Base-by-base conservation (phyloP, 1,140 invertebrate species). In the Drosophila simulans region DNA sequence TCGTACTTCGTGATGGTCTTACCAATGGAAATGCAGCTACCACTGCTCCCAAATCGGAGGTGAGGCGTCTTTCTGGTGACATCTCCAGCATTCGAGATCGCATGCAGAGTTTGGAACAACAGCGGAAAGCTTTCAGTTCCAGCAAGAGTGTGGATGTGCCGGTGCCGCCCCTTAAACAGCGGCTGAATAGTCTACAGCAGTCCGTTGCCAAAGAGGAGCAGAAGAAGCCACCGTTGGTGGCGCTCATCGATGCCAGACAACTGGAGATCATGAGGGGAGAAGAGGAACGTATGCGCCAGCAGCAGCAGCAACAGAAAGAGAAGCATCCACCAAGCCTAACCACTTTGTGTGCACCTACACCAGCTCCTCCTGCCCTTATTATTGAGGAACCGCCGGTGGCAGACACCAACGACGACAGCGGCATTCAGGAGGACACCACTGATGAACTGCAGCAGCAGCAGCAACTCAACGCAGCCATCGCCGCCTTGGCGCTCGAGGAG, bases 361-460 rank as follows among this genome's bases (percentile, higher is more conserved):
- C 52, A 31, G 42, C 66, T 27, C 82, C 73, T 5, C 84, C 83
- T 17, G 70, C 76, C 8, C 15, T 88, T 17, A 40, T 88, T 46
- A 68, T 88, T 35, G 92, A 93, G 39, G 92, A 92, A 37, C 94
- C 93, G 52, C 95, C 96, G 10, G 40, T 37, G 11, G 22, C 20
- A 12, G 54, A 53, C 55, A 39, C 10, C 95, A 96, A 92, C 93
- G 96, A 97, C 90, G 96, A 97, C 77, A 96, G 96, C 58, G 96
- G 96, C 4, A 96, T 97, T 55, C 96, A 97, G 74, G 97, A 95
- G 37, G 83, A 88, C 43, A 27, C 95, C 95, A 52, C 54, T 2
- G 95, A 96, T 85, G 96, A 90, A 37, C 40, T 81, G 52, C 71
- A 83, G 45, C 82, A 90, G 27, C 90, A 90, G 56, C 83, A 91